Base-by-base conservation (phyloP, 1,140 invertebrate species). In the Drosophila bipectinata region DNA sequence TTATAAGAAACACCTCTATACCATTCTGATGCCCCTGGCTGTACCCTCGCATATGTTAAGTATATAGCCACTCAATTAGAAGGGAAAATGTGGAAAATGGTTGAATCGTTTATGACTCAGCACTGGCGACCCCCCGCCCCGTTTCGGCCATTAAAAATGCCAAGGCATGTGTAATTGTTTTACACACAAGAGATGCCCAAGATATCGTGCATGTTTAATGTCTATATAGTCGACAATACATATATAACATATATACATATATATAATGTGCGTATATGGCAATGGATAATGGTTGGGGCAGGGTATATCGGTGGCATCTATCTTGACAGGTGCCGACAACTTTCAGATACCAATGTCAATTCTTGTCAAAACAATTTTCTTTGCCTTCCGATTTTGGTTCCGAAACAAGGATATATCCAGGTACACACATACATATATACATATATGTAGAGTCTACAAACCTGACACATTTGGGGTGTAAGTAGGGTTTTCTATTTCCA, bases 81-180 rank as follows among this genome's bases (percentile, higher is more conserved):
- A 66, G 32, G 58, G 69, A 79, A 83, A 83, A 66, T 66, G 63
- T 74, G 57, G 72, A 61, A 77, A 83, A 69, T 49, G 67, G 52
- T 64, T 37, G 64, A 84, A 76, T 83, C 80, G 57, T 59, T 84
- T 84, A 72, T 84, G 80, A 72, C 64, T 79, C 80, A 79, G 41
- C 57, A 77, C 77, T 57, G 63, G 51, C 48, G 24, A 58, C 62
- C 52, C 15, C 15, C 34, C 66, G 55, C 41, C 48, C 54, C 55
- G 52, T 53, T 56, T 55, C 44, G 54, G 54, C 58, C 78, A 85
- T 85, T 84, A 76, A 87, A 85, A 76, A 77, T 77, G 66, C 64
- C 64, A 58, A 71, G 69, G 72, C 72, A 80, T 80, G 66, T 84
- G 77, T 80, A 85, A 87, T 84, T 85, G 77, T 83, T 85, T 72